These are phyloP conservation scores for Philopotamus ludificatus DNA, from an alignment of 1,140 invertebrate genomes.

Conservation along the genomic window DNA sequence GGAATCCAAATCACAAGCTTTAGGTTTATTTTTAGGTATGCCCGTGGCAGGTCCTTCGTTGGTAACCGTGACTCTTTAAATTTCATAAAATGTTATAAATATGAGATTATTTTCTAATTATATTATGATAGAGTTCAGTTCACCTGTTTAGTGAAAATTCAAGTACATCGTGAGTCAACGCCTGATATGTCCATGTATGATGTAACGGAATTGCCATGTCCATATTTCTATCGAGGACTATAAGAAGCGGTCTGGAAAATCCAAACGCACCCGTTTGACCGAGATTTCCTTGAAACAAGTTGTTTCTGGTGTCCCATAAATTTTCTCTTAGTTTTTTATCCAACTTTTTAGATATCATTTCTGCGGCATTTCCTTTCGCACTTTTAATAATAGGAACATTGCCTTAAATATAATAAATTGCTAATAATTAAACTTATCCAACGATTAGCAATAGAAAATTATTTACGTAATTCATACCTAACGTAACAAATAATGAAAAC, in stretches of 20 bases:
- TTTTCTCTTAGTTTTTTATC: constrained; percentile 98
- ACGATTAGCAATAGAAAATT: neutral
- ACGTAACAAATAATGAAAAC: constrained; percentile 96
- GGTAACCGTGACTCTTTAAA: constrained; percentile 50
- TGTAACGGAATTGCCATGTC: constrained; percentile 97
- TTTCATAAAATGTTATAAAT: neutral
- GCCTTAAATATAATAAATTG: constrained; percentile 54
- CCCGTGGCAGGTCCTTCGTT: constrained; percentile 53
- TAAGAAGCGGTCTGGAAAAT: constrained; percentile 89
- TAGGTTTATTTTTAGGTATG: constrained; percentile 71
- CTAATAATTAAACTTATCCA: neutral
- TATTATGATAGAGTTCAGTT: neutral
- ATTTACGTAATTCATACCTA: constrained; percentile 60
- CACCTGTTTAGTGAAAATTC: constrained; percentile 83
- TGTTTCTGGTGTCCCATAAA: constrained; percentile 93
- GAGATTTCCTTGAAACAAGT: constrained; percentile 86
- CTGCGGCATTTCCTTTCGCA: constrained; percentile 94
- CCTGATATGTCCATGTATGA: constrained; percentile 99
- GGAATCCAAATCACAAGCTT: constrained; percentile 87
- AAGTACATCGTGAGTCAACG: constrained; percentile 91
- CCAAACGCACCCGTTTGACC: constrained; percentile 75
- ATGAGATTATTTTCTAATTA: neutral
- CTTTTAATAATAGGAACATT: constrained; percentile 94
- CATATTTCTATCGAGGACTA: constrained; percentile 91
- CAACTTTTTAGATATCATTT: constrained; percentile 96